These are phyloP conservation scores for Hipparchia semele DNA, from an alignment of 2,888 invertebrate species.

Conservation along the genomic window DNA sequence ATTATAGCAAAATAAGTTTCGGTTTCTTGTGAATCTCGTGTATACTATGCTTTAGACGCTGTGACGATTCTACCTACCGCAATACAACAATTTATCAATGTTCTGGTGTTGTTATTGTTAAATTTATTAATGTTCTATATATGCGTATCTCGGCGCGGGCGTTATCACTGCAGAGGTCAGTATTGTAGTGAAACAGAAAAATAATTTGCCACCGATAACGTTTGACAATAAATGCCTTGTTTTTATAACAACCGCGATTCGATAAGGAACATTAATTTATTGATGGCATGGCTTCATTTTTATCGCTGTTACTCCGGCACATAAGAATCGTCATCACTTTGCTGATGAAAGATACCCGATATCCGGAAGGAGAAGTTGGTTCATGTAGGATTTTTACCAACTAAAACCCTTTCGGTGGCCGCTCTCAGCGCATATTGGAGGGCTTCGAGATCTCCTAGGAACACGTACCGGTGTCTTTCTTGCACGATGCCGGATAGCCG, in stretches of 20 bases:
- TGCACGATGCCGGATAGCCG: too few relatives aligned
- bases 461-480: too few relatives aligned
- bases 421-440: too few relatives aligned
- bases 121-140: conserved; percentile 55
- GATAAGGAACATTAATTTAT: conserved; percentile 12
- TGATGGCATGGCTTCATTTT: not conserved
- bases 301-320: not conserved
- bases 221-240: conserved; percentile 57
- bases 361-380: too few relatives aligned
- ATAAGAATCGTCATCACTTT: not conserved
- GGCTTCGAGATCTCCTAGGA: too few relatives aligned
- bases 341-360: too few relatives aligned
- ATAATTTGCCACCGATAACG: conserved; percentile 77
- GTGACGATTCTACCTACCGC: conserved; percentile 28
- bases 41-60: conserved; percentile 2
- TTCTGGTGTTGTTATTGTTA: conserved; percentile 46
- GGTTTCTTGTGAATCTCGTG: not conserved
- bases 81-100: conserved; percentile 39
- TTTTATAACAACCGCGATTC: conserved; percentile 27
- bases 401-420: too few relatives aligned
- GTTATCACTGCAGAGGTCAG: conserved; percentile 61
- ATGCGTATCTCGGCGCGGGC: conserved; percentile 33
- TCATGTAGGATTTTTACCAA: too few relatives aligned
- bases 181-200: conserved; percentile 69
- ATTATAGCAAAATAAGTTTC: too few relatives aligned